Base-by-base conservation (phyloP, 2,113 vertebrate genomes). In the Atherinomorus stipes region DNA sequence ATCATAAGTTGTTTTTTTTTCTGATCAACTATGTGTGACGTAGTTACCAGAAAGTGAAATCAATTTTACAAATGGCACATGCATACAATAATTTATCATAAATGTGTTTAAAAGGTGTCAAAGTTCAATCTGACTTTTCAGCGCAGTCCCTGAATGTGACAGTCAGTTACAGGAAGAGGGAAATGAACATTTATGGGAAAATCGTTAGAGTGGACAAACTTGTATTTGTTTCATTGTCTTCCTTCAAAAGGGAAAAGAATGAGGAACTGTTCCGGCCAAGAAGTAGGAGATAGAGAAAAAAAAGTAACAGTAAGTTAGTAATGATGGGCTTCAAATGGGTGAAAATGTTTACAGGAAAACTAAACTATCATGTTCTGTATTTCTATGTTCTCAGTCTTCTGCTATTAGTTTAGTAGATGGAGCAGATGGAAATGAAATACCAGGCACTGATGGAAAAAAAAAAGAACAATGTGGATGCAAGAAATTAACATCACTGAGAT, bases 171-270 rank as follows among this genome's bases (percentile, higher is more conserved):
- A 45, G 73, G 65, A 79, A 81, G 15, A 8, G 19, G 31, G 40
- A 73, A 74, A 54, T 11, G 1, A 68, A 0, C 1, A 6, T 71
- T 85, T 86, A 51, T 64, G 25, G 52, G 53, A 86, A 86, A 31
- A 38, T 19, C 11, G 22, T 9, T 10, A 45, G 23, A 67, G 58
- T 18, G 18, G 84, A 25, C 45, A 22, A 73, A 9, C 70, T 26
- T 22, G 78, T 19, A 11, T 38, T 47, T 25, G 54, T 57, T 56
- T 37, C 7, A 28, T 21, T 26, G 23, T 10, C 22, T 10, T 56
- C 12, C 0, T 54, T 56, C 3, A 57, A 49, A 49, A 16, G 52
- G 37, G 31, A 34, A 49, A 71, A 54, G 34, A 74, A 85, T 53
- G 68, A 77, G 74, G 71, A 80, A 52, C 10, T 8, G n/a, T 16